phyloP scores from a whole-genome alignment of 2,113 vertebrate species.

The Ictalurus punctatus region DNA sequence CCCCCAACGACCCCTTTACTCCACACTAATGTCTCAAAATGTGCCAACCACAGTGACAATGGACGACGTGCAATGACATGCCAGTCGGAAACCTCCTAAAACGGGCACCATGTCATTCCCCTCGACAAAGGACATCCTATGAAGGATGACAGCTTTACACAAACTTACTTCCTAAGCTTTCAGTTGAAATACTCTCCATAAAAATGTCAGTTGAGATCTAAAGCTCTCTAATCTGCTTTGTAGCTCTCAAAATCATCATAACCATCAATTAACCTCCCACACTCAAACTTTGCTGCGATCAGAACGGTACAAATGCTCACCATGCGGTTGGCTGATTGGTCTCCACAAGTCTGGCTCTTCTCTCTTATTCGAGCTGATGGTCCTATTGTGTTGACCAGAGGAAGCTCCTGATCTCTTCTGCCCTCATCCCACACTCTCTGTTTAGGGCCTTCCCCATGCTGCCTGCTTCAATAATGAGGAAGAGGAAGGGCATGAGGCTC shows the following conservation, averaged over 20 bases:
- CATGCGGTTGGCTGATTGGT: not conserved
- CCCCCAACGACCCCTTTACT: no score
- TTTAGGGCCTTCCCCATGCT: slow-evolving; percentile 8
- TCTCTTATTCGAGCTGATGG: slow-evolving; percentile 34
- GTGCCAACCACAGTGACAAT: no score
- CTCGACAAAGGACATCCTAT: no score
- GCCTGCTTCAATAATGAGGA: slow-evolving; percentile 26
- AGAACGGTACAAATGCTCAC: slow-evolving; percentile 34
- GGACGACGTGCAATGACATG: no score
- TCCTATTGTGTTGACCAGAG: slow-evolving; percentile 3
- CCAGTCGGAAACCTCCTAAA: no score
- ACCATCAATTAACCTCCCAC: slow-evolving; percentile 8
- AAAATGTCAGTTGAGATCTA: not conserved
- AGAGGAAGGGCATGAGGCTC: slow-evolving; percentile 47
- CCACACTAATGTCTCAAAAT: no score
- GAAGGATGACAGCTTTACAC: not conserved
- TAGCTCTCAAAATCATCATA: not conserved
- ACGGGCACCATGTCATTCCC: no score
- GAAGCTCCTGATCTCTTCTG: slow-evolving; percentile 1
- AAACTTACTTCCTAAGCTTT: not conserved
- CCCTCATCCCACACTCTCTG: not conserved
- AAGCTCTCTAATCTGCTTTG: not conserved
- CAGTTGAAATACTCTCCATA: not conserved
- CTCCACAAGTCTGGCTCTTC: not conserved
- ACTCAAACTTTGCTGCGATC: not conserved